A percentile compares a stretch with the other conserved stretches of the same genome.
Conservation (phyloP, 2,888 invertebrate species). For the Caenorhabditis sp. region DNA sequence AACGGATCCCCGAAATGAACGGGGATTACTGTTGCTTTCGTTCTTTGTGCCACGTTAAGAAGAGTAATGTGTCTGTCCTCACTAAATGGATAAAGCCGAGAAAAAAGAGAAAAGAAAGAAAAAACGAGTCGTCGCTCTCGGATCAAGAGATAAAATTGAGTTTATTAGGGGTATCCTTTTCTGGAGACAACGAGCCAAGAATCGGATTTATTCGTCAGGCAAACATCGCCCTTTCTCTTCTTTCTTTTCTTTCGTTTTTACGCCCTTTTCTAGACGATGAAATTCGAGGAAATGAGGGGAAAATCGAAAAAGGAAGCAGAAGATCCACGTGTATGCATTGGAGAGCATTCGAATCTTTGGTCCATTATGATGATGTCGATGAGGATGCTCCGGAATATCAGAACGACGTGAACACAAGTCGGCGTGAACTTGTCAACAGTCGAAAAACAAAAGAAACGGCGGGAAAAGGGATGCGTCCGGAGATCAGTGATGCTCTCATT, state of each 20-base stretch:
- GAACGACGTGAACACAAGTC: slow-evolving; percentile 4
- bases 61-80: too few species aligned
- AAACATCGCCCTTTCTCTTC: slow-evolving; percentile 27
- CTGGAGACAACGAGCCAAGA: slow-evolving; percentile 1
- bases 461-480: background rate
- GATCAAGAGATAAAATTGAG: slow-evolving; percentile 48
- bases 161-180: slow-evolving; percentile 25
- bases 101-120: slow-evolving; percentile 2
- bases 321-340: background rate
- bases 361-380: too few species aligned
- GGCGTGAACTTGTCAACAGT: slow-evolving; percentile 4
- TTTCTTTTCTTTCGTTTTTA: slow-evolving; percentile 1
- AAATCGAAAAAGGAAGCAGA: too few species aligned
- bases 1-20: too few species aligned
- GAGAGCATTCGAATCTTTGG: background rate
- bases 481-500: slow-evolving; percentile 34
- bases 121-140: slow-evolving; percentile 2
- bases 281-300: too few species aligned
- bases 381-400: too few species aligned
- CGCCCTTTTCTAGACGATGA: background rate
- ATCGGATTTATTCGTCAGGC: slow-evolving; percentile 10
- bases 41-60: too few species aligned
- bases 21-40: too few species aligned
- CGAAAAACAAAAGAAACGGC: slow-evolving; percentile 9
- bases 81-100: background rate